Conservation (phyloP, 2,113 vertebrate species). For the Climacteris rufus region DNA sequence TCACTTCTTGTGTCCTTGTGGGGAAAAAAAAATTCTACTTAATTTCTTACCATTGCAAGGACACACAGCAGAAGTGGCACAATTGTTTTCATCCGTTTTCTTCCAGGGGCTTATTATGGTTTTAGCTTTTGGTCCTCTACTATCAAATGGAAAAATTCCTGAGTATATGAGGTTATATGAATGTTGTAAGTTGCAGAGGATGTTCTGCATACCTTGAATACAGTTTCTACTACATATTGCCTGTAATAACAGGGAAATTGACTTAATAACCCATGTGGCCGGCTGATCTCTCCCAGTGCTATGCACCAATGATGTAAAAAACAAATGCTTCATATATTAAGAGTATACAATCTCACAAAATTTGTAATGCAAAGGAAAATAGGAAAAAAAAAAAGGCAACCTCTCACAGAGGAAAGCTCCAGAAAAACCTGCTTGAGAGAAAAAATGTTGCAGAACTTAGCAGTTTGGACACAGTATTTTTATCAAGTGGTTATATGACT, state of each 20-base stretch:
- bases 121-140: not conserved
- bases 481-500: not conserved
- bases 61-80: not conserved
- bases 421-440: not conserved
- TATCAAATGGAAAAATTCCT: not conserved
- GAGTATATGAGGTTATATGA: not conserved
- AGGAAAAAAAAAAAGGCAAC: not conserved
- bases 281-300: not conserved
- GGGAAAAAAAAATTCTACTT: not conserved
- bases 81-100: not conserved
- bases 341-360: not conserved
- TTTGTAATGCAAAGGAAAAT: not conserved
- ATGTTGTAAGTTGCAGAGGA: not conserved
- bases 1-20: not conserved
- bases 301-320: not conserved
- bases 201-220: not conserved
- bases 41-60: not conserved
- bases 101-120: not conserved
- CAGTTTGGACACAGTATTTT: not conserved
- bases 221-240: not conserved
- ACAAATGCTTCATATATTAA: not conserved
- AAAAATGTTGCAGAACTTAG: not conserved
- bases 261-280: not conserved
- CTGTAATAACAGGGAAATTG: not conserved
- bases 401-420: not conserved